A percentile compares a stretch with the other conserved stretches of the same genome.
Conservation (phyloP, 2,113 vertebrate species). For the Phylloscopus whistleri region DNA sequence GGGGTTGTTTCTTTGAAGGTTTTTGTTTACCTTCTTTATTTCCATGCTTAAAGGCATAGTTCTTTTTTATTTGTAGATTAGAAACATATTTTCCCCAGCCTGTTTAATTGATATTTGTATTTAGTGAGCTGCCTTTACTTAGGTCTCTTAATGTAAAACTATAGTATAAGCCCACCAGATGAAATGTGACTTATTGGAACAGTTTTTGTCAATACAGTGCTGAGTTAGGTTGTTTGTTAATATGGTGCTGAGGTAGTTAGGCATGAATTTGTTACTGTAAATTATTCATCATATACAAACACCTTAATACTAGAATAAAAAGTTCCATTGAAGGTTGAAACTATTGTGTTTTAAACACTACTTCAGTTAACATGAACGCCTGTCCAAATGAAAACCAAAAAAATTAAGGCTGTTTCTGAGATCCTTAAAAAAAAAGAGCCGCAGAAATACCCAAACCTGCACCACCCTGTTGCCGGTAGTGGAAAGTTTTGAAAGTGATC, state of each 20-base stretch:
- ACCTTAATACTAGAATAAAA: neutral
- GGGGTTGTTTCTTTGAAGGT: neutral
- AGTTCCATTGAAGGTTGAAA: neutral
- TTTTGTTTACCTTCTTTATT: neutral
- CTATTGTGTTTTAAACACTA: neutral
- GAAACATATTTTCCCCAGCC: neutral
- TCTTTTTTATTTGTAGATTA: neutral
- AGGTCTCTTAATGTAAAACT: neutral
- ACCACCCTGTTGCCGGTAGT: neutral
- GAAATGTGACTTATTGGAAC: neutral
- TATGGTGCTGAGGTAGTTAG: neutral
- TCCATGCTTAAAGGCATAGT: neutral
- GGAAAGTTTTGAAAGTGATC: neutral
- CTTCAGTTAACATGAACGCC: neutral
- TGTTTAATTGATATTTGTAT: neutral
- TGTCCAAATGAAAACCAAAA: neutral
- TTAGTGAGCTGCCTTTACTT: neutral
- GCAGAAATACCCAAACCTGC: neutral
- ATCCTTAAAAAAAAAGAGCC: neutral
- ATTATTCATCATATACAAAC: neutral
- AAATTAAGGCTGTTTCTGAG: neutral
- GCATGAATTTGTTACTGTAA: neutral
- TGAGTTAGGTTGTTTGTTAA: neutral
- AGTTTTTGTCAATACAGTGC: neutral
- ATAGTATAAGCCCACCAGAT: neutral